Evolutionary conservation across 1,140 invertebrate genomes (phyloP), one percentile per base, ranked within the genome.

Genomic region (Brachionus manjavacas): DNA sequence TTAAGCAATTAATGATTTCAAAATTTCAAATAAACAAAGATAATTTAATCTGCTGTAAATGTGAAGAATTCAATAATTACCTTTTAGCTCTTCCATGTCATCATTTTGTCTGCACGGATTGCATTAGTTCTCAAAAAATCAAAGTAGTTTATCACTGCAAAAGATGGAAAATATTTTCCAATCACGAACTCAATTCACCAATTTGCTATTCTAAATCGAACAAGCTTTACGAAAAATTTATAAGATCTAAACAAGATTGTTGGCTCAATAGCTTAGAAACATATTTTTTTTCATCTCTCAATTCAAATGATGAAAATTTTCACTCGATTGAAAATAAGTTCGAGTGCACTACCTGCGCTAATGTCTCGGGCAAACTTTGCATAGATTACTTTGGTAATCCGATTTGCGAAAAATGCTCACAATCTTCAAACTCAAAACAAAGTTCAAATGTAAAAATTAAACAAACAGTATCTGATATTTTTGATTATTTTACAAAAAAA

Each of bases 111-210:
- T 76, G 72, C 20, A 9, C 20, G 4, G 11, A 76, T 25, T 76
- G 72, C n/a, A 76, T 76, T 16, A 25, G 20, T 25, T 25, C 20
- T 25, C 41, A 49, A 49, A 76, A 76, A 28, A 11, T 76, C 4
- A 76, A 76, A 76, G 6, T 76, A 1, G 41, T 25, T 49, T 76
- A 76, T 76, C 72, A 76, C n/a, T 76, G 72, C 49, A 76, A 76
- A 49, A 49, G 52, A 49, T 76, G 39, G 39, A 76, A 76, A 49
- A 12, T 76, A 9, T 76, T 76, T 49, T 76, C 52, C 41, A 76
- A 76, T 46, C 20, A 76, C 20, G 72, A 76, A 12, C 11, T 76
- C 11, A 76, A 76, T 76, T 46, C 35, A 68, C 11, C 25, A 68
- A 14, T n/a, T 39, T 23, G 25, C 12, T n/a, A 4, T n/a, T 14